Percentiles rank a stretch among this genome's conserved stretches.
These are phyloP conservation scores for Cygnus atratus DNA, from an alignment of 2,113 vertebrate genomes.

Conservation along the genomic window DNA sequence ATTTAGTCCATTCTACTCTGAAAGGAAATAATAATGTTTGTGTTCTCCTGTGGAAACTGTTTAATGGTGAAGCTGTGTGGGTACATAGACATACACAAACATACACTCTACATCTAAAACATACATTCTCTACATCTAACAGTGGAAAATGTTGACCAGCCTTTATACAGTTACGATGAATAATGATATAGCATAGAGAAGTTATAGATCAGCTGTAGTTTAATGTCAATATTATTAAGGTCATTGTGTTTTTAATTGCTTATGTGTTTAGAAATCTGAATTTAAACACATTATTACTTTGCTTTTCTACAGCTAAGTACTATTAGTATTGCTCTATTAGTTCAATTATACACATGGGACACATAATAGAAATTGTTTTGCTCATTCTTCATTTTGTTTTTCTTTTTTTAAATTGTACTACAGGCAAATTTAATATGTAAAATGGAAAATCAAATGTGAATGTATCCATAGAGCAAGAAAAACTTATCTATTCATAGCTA, in stretches of 20 bases:
- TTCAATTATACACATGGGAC: background rate
- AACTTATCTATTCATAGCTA: background rate
- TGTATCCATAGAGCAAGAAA: background rate
- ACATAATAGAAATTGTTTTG: background rate
- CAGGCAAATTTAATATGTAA: background rate
- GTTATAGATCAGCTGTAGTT: background rate
- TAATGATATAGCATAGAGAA: background rate
- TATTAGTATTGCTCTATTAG: background rate
- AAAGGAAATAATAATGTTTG: background rate
- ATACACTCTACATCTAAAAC: too few relatives aligned
- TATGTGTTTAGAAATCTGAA: background rate
- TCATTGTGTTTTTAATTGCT: background rate
- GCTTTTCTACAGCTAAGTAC: background rate
- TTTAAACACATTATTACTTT: background rate
- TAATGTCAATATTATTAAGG: background rate
- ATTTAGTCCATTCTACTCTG: background rate
- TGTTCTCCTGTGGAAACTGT: background rate
- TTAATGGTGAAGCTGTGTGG: accelerated
- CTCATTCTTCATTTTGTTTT: background rate
- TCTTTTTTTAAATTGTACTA: background rate
- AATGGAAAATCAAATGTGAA: background rate
- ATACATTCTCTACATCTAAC: too few relatives aligned
- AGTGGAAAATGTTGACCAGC: background rate
- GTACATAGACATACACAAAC: accelerated
- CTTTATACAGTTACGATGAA: background rate